Evolutionary conservation across 2,797 vertebrate species (phyloP).

Genomic region (Carapus acus): DNA sequence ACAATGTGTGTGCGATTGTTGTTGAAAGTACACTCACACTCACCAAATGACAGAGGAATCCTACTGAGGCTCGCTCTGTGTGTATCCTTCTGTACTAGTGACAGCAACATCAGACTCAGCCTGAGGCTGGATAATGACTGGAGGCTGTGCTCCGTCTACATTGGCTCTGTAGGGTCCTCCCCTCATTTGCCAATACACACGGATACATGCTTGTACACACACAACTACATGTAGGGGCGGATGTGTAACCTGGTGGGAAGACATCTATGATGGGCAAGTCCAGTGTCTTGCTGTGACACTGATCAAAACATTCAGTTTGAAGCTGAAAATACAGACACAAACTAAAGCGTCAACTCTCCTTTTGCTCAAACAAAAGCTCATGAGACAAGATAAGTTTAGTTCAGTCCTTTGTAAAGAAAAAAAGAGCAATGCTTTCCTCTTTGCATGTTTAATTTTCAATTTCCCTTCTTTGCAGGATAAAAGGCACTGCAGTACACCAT

Average conservation of each 20-base stretch:
- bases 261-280: slow-evolving; percentile 33
- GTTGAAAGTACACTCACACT: slow-evolving; percentile 19
- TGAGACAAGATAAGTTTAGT: background rate
- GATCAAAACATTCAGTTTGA: slow-evolving; percentile 57
- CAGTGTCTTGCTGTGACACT: slow-evolving; percentile 55
- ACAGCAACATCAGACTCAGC: slow-evolving; percentile 27
- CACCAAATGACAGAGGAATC: slow-evolving; percentile 48
- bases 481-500: background rate
- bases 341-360: slow-evolving; percentile 18
- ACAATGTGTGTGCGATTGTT: slow-evolving; percentile 5
- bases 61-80: slow-evolving; percentile 33
- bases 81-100: slow-evolving; percentile 15
- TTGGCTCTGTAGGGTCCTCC: slow-evolving; percentile 39
- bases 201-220: slow-evolving; percentile 12
- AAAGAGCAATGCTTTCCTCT: no score
- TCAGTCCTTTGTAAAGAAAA: background rate
- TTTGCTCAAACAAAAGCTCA: slow-evolving; percentile 24
- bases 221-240: slow-evolving; percentile 9
- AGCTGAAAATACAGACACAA: slow-evolving; percentile 35
- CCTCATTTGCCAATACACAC: slow-evolving; percentile 52
- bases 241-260: slow-evolving; percentile 33
- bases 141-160: slow-evolving; percentile 38
- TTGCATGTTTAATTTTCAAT: no score
- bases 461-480: background rate
- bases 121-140: slow-evolving; percentile 58